These are phyloP conservation scores for Ligdia adustata DNA, from an alignment of 2,888 invertebrate genomes.

Conservation along the genomic window DNA sequence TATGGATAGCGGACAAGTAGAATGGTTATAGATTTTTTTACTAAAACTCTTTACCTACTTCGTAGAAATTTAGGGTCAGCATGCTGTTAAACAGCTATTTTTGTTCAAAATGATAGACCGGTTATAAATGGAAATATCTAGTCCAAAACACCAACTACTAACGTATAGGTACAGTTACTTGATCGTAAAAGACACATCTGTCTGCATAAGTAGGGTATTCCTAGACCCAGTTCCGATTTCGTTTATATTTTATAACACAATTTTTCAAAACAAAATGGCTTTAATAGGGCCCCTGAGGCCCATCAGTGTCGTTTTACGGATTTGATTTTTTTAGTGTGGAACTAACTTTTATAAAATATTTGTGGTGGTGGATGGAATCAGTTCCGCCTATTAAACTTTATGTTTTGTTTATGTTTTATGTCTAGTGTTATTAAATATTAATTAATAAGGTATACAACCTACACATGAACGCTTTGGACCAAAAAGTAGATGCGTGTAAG, in stretches of 20 bases:
- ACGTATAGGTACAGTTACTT: constrained; percentile 45
- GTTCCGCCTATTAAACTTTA: constrained; percentile 2
- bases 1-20: constrained; percentile 13
- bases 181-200: constrained; percentile 48
- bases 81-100: constrained; percentile 31
- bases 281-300: constrained; percentile 34
- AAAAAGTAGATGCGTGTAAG: no score
- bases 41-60: constrained; percentile 34
- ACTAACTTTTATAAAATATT: neutral
- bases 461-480: neutral
- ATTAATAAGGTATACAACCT: neutral
- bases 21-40: constrained; percentile 7
- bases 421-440: neutral
- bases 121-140: constrained; percentile 37
- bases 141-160: constrained; percentile 34
- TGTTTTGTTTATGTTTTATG: neutral
- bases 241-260: constrained; percentile 3
- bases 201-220: constrained; percentile 36
- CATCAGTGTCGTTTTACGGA: constrained; percentile 24
- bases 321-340: constrained; percentile 6
- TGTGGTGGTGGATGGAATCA: constrained; percentile 6
- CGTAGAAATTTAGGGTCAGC: constrained; percentile 35
- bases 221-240: constrained; percentile 41
- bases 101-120: constrained; percentile 36
- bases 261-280: constrained; percentile 20